Evolutionary conservation across 2,113 vertebrate species (phyloP), one percentile per base, ranked within the genome.

Genomic region (Perognathus longimembris): DNA sequence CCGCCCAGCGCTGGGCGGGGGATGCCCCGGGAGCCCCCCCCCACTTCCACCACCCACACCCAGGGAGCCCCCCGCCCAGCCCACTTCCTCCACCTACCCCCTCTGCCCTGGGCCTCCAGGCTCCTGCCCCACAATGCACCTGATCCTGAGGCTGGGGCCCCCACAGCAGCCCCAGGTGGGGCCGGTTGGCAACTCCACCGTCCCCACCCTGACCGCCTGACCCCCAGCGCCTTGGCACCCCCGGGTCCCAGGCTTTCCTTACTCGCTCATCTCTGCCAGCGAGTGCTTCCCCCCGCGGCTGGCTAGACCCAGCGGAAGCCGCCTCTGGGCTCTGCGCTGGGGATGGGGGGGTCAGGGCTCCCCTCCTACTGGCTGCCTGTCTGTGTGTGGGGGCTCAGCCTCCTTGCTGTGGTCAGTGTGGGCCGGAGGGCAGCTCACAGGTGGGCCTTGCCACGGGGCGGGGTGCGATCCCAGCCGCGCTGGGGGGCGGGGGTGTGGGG

Each of bases 331-430:
- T 67, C 10, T 17, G 28, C 0, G 38, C 40, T 40, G n/a, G 28
- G 28, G 1, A 14, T 1, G 0, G 18, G 24, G 69, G 32, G 38
- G 11, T 36, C 3, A 6, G 6, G 67, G 17, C 0, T 26, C 20
- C n/a, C 42, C 26, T 32, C 36, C 8, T 26, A 4, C 7, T 6
- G 0, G 0, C 59, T 18, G 0, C 1, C 6, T 32, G 18, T 15
- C 50, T 40, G 64, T 9, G 28, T 40, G 7, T 2, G 1, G 0
- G 61, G 40, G 0, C 2, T 79, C 50, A 1, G 38, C 12, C 87
- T 63, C 36, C 0, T 0, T 85, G 36, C 18, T 3, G 0, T 3
- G 30, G 30, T 36, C 92, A 66, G 34, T 20, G 2, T 0, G 0
- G 54, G 24, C 40, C 0, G 85, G 76, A 73, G 30, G 21, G 3